Conservation (phyloP, 2,797 vertebrate species). For the Sebastes matsubarae region DNA sequence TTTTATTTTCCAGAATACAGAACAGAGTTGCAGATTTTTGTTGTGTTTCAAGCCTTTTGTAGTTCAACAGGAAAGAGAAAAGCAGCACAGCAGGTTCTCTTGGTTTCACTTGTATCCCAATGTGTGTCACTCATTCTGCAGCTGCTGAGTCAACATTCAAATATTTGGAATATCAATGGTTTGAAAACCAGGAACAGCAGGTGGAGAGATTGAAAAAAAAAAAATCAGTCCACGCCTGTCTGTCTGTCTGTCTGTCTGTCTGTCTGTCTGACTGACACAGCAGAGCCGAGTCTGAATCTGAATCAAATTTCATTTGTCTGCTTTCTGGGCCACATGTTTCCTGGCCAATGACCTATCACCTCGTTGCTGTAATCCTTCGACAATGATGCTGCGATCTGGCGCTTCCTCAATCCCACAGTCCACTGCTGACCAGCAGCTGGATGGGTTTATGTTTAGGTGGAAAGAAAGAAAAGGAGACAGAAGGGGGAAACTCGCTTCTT, state of each 20-base stretch:
- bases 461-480: not conserved
- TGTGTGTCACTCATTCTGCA: slow-evolving; percentile 22
- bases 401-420: slow-evolving; percentile 53
- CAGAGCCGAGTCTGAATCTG: slow-evolving; percentile 30
- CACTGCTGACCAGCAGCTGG: slow-evolving; percentile 38
- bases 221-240: slow-evolving; percentile 15
- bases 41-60: not conserved
- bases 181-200: slow-evolving; percentile 53
- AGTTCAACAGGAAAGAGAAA: not conserved
- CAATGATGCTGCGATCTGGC: slow-evolving; percentile 69
- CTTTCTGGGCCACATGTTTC: slow-evolving; percentile 73
- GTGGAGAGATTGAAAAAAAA: slow-evolving; percentile 27
- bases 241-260: not conserved
- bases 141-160: slow-evolving; percentile 58
- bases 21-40: not conserved
- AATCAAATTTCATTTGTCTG: slow-evolving; percentile 71
- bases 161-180: slow-evolving; percentile 57
- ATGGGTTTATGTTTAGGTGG: slow-evolving; percentile 22
- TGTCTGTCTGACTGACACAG: slow-evolving; percentile 39
- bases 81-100: slow-evolving; percentile 15
- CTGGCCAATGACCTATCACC: slow-evolving; percentile 67
- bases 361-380: slow-evolving; percentile 67
- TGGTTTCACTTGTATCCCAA: slow-evolving; percentile 3
- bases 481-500: not conserved
- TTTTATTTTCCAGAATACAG: not conserved